phyloP scores from a whole-genome alignment of 2,888 invertebrate species.

The Xanthorhoe designata region DNA sequence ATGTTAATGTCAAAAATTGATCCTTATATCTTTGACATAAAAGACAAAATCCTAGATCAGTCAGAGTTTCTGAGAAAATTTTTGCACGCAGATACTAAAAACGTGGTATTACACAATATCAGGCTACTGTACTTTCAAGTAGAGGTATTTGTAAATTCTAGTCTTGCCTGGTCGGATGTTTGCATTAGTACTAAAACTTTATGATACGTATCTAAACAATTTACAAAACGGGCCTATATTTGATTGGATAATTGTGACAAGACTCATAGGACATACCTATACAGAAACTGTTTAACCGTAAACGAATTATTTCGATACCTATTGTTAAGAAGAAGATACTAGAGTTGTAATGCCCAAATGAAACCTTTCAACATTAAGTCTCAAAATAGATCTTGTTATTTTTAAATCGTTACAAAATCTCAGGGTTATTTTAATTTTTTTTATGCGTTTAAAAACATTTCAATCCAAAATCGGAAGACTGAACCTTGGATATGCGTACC shows the following conservation, averaged over 20 bases:
- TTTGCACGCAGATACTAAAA: slow-evolving; percentile 13
- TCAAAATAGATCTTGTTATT: background rate
- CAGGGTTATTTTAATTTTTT: no score
- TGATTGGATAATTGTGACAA: slow-evolving; percentile 46
- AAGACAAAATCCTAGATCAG: background rate
- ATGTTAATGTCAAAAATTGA: background rate
- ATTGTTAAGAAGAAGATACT: background rate
- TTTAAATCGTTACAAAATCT: no score
- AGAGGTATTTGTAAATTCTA: slow-evolving; percentile 21
- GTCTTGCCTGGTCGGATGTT: slow-evolving; percentile 14
- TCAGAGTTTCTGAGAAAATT: background rate
- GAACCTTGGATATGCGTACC: no score
- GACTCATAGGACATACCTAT: background rate
- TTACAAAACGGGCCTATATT: background rate
- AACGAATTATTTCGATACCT: no score
- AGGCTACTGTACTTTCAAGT: slow-evolving; percentile 30
- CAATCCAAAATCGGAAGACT: no score
- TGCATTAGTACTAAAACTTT: slow-evolving; percentile 1
- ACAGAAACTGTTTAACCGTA: no score
- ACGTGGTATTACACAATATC: slow-evolving; percentile 29
- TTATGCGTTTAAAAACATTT: no score
- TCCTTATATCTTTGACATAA: background rate
- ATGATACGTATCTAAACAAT: background rate
- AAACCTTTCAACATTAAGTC: background rate
- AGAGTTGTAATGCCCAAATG: no score